Evolutionary conservation across 2,113 vertebrate species (phyloP).

Genomic region (Tetrax tetrax): DNA sequence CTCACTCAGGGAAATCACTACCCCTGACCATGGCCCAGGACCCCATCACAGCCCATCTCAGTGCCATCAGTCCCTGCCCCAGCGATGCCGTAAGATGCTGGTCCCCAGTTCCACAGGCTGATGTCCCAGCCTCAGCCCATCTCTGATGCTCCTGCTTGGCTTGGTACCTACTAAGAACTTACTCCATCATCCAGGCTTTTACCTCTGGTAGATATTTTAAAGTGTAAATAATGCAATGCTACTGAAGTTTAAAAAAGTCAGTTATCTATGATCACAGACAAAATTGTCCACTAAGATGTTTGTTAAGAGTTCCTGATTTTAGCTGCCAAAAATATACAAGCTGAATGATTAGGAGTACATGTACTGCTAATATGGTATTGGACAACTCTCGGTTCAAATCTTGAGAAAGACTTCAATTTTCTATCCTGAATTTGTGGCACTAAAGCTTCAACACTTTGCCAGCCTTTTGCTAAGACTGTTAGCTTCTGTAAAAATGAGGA

Average conservation of each 20-base stretch:
- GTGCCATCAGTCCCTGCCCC: not conserved
- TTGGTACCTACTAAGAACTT: not conserved
- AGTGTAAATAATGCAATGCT: not conserved
- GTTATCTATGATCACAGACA: not conserved
- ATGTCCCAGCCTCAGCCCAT: not conserved
- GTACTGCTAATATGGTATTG: not conserved
- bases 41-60: not conserved
- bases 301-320: not conserved
- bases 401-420: not conserved
- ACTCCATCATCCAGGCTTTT: not conserved
- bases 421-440: not conserved
- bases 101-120: not conserved
- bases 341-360: not conserved
- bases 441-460: not conserved
- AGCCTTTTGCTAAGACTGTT: not conserved
- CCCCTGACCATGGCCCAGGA: not conserved
- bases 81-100: fast-evolving
- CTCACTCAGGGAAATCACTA: not conserved
- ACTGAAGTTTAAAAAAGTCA: not conserved
- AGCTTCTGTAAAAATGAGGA: not conserved
- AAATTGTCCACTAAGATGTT: not conserved
- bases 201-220: not conserved
- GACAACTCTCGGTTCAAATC: not conserved
- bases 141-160: not conserved
- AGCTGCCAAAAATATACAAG: not conserved